phyloP scores from a whole-genome alignment of 2,113 vertebrate species.

The Cichladusa arquata region DNA sequence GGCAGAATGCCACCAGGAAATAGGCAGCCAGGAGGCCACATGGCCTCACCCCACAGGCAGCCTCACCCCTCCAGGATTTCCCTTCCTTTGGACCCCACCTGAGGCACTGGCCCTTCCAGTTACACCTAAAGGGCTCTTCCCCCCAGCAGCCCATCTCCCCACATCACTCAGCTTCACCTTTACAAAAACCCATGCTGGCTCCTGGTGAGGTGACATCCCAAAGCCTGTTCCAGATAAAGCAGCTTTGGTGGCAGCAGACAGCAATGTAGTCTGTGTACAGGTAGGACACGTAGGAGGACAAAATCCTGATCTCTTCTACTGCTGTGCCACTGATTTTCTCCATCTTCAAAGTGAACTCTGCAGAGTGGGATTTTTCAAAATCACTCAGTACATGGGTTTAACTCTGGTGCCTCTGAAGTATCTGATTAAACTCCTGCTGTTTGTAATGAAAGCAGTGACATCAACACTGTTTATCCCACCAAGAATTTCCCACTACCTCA shows the following conservation, averaged over 20 bases:
- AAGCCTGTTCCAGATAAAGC: background rate
- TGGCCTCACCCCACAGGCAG: background rate
- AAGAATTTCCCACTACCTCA: background rate
- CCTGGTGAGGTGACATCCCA: background rate
- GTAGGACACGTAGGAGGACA: fast-evolving
- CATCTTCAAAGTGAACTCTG: background rate
- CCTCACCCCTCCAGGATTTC: no score
- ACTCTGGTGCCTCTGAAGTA: background rate
- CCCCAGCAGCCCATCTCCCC: no score
- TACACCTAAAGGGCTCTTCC: background rate
- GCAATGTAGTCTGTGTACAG: fast-evolving
- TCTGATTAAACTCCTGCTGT: background rate
- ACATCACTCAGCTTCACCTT: background rate
- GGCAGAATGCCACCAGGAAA: no score
- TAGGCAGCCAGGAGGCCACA: fast-evolving
- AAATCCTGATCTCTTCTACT: background rate
- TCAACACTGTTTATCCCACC: background rate
- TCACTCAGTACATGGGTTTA: background rate
- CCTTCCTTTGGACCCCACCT: background rate
- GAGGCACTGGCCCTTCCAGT: background rate
- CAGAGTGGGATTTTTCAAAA: background rate
- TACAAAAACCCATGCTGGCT: fast-evolving
- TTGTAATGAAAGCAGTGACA: background rate
- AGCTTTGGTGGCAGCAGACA: background rate
- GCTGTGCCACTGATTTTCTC: background rate